A percentile compares a stretch with the other conserved stretches of the same genome.
phyloP scores from a whole-genome alignment of 2,113 vertebrate species.

The Hydrochoerus hydrochaeris region DNA sequence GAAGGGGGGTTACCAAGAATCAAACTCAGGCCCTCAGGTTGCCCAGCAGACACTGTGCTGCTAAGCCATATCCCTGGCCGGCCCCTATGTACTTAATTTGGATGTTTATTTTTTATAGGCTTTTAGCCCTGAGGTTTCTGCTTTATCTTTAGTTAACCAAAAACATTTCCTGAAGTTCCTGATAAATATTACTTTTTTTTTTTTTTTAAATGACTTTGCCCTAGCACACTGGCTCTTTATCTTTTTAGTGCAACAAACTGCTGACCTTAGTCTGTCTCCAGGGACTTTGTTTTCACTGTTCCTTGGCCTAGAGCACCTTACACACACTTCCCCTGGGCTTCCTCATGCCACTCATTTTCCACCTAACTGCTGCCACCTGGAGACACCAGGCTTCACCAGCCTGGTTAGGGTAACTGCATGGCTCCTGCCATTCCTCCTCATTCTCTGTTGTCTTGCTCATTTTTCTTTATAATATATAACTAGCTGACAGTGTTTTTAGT shows the following conservation, averaged over 20 bases:
- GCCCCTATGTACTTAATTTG: background rate
- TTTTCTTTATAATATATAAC: background rate
- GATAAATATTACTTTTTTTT: background rate
- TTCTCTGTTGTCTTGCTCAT: background rate
- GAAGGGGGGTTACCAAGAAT: too few relatives aligned
- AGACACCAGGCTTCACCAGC: background rate
- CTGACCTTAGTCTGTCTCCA: background rate
- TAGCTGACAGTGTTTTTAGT: background rate
- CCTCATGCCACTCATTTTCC: background rate
- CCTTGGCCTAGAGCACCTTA: background rate
- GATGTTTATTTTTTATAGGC: background rate
- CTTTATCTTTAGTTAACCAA: conserved; percentile 11
- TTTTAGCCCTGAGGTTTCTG: background rate
- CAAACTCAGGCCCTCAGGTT: too few relatives aligned
- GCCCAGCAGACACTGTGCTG: too few relatives aligned
- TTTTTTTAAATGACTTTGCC: background rate
- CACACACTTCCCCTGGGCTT: background rate
- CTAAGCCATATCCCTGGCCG: too few relatives aligned
- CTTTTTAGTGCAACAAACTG: background rate
- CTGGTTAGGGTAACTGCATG: background rate
- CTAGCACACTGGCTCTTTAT: background rate
- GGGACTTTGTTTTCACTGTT: background rate
- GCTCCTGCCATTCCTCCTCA: background rate
- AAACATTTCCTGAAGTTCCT: background rate
- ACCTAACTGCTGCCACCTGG: background rate